Base-by-base conservation (phyloP, 2,888 invertebrate genomes). In the Catocala fraxini region DNA sequence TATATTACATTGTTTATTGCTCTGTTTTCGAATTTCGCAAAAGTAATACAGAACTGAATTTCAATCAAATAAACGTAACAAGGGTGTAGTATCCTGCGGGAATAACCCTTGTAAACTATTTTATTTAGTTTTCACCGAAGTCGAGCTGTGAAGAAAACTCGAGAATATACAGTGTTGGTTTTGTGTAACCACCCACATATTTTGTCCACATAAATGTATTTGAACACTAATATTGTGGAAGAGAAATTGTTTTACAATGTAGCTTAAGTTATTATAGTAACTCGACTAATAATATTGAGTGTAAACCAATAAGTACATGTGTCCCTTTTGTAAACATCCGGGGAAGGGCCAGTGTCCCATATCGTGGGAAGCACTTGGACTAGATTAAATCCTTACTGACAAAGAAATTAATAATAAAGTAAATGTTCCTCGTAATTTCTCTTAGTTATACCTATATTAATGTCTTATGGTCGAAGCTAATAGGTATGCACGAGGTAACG, bases 31-130 rank as follows among this genome's bases (percentile, higher is more conserved):
- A 73, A 65, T 81, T 71, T 65, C 67, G 63, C 68, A 67, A 73
- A 78, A 77, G 74, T 75, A 80, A 77, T 79, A 73, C 60, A 52
- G 63, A 62, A 70, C 63, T 57, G 72, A 77, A 81, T 80, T 79
- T 76, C 81, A 77, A 79, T 80, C 73, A 79, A 84, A 86, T 84
- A 81, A 85, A 81, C 71, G 76, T 82, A 82, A 81, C 79, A 79
- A 80, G 79, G 81, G 77, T 79, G 71, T 77, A 66, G 64, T 52
- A 74, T 80, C 88, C 86, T 68, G 62, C 57, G 88, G 85, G 88
- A 83, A 61, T 70, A 69, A 84, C 86, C 86, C 84, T 82, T 83
- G 81, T 80, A 81, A 87, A 87, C 84, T 86, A 84, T 87, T 88
- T 88, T 85, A 86, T 86, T 85, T 83, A 79, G 77, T 82, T 85